Percentiles rank a stretch among this genome's conserved stretches.
These are phyloP conservation scores for Scophthalmus maximus DNA, from an alignment of 2,113 vertebrate species.

Conservation along the genomic window DNA sequence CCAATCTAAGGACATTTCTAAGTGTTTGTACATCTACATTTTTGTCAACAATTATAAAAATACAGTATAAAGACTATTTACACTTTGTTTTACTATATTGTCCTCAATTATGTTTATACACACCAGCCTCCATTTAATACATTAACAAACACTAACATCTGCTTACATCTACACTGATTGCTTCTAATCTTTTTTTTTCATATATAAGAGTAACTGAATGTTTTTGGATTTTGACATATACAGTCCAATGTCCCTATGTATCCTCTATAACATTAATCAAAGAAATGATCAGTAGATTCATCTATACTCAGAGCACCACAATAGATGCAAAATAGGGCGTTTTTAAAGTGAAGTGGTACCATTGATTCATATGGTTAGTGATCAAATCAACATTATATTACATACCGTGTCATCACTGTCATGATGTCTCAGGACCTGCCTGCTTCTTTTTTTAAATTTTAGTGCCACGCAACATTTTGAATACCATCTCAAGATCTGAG, in stretches of 20 bases:
- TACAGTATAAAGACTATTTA: too few species aligned
- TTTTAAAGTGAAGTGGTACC: background rate
- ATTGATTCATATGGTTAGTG: constrained; percentile 38
- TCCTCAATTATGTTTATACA: background rate
- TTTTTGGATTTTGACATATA: too few species aligned
- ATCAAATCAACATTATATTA: constrained; percentile 16
- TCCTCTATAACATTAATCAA: too few species aligned
- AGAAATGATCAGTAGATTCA: background rate
- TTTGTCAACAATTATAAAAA: too few species aligned
- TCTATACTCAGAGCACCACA: background rate
- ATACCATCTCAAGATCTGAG: background rate
- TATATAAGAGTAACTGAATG: too few species aligned
- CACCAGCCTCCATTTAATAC: background rate
- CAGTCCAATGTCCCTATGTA: too few species aligned
- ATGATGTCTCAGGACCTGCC: background rate
- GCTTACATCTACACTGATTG: too few species aligned
- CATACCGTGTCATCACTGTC: constrained; percentile 11
- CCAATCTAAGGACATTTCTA: too few species aligned
- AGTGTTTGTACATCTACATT: too few species aligned
- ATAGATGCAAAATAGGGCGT: background rate
- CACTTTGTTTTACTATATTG: background rate
- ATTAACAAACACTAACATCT: too few species aligned
- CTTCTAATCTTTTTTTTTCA: too few species aligned
- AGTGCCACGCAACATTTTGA: background rate
- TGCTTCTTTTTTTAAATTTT: background rate